Conservation (phyloP, 2,797 vertebrate species). For the Bryconaethiops microstoma region DNA sequence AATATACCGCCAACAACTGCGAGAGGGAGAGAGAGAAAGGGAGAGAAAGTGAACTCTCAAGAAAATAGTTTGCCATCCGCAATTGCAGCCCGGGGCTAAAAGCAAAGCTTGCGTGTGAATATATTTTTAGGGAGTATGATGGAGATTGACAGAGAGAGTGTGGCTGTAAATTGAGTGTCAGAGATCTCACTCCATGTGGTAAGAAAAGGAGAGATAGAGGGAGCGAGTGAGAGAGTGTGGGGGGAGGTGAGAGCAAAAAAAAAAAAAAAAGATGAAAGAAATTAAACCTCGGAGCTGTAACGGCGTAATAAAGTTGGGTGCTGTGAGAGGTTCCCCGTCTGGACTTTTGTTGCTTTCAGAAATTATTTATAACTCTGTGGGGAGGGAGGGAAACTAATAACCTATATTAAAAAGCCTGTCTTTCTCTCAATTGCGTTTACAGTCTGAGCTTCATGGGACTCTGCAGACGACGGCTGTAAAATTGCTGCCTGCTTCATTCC, state of each 20-base stretch:
- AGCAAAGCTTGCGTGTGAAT: conserved; percentile 58
- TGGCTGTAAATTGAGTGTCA: conserved; percentile 66
- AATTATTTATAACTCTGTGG: conserved; percentile 67
- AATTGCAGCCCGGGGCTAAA: conserved; percentile 60
- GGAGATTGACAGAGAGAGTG: conserved; percentile 64
- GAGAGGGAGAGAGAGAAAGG: conserved; percentile 1
- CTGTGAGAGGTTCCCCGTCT: conserved; percentile 58
- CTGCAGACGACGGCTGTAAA: conserved; percentile 51
- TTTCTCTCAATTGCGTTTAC: conserved; percentile 57
- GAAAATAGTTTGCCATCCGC: conserved; percentile 61
- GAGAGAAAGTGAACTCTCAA: conserved; percentile 36
- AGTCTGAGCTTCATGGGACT: conserved; percentile 48
- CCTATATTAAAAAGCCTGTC: conserved; percentile 63
- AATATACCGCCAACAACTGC: conserved; percentile 64
- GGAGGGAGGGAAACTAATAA: conserved; percentile 65
- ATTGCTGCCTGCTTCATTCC: conserved; percentile 49
- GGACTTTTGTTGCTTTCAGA: conserved; percentile 65
- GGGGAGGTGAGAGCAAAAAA: not conserved
- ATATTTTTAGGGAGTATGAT: conserved; percentile 64
- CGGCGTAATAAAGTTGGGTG: conserved; percentile 63
- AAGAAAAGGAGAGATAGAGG: conserved; percentile 43
- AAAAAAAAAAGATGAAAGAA: conserved; percentile 57
- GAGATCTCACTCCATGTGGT: conserved; percentile 59
- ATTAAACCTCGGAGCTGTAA: conserved; percentile 69
- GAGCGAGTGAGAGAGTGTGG: not conserved